Percentiles rank a stretch among this genome's conserved stretches.
phyloP scores from a whole-genome alignment of 2,797 vertebrate species.

The Phoeniculus purpureus region DNA sequence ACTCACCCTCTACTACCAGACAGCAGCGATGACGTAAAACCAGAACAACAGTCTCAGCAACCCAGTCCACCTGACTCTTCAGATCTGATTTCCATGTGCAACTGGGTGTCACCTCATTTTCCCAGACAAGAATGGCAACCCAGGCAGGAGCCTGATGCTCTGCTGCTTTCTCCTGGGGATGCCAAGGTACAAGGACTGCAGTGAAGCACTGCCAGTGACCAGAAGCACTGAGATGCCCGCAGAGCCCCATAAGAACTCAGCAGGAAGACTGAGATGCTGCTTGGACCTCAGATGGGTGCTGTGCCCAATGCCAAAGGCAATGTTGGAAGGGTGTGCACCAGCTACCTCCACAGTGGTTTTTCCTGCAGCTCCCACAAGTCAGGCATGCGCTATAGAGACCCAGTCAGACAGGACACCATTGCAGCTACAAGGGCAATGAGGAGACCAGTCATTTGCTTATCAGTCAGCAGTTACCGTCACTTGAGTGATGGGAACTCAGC shows the following conservation, averaged over 20 bases:
- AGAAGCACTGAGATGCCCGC: accelerated
- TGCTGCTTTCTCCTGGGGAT: not conserved
- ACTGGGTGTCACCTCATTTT: not conserved
- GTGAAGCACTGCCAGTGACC: not conserved
- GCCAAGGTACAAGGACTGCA: accelerated
- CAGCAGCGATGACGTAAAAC: accelerated
- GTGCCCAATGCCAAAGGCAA: accelerated
- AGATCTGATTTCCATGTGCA: not conserved
- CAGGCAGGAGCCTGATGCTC: not conserved
- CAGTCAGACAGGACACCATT: not conserved
- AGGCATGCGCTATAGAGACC: not conserved
- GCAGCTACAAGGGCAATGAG: not conserved
- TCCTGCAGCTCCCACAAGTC: not conserved
- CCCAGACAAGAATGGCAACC: not conserved
- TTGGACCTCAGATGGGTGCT: not conserved
- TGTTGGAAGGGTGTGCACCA: not conserved
- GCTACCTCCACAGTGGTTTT: not conserved
- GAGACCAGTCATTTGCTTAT: not conserved
- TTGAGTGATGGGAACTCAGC: not conserved
- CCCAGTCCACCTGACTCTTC: not conserved
- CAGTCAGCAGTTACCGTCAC: not conserved
- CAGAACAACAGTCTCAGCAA: not conserved
- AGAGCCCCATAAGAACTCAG: accelerated
- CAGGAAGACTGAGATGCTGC: not conserved
- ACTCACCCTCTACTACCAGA: not conserved